A percentile compares a stretch with the other conserved stretches of the same genome.
Conservation (phyloP, 2,113 vertebrate genomes). For the Columba livia region DNA sequence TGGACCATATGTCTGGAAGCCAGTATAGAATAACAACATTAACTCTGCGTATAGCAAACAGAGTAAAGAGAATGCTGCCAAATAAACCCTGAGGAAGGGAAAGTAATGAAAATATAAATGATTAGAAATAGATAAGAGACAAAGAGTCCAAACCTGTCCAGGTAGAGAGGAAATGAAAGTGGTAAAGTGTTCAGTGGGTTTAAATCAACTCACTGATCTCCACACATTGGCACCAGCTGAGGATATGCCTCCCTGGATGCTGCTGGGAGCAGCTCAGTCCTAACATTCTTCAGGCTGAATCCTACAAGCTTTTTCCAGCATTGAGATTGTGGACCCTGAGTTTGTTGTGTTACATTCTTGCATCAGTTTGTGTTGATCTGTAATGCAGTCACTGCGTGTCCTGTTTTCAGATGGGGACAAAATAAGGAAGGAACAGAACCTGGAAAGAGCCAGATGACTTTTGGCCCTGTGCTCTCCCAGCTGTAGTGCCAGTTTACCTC, state of each 20-base stretch:
- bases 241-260: neutral
- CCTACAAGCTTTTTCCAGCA: neutral
- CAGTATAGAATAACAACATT: neutral
- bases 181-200: neutral
- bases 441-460: neutral
- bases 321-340: neutral
- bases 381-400: neutral
- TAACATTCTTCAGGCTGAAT: neutral
- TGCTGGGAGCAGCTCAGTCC: neutral
- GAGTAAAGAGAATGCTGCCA: neutral
- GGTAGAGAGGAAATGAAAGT: constrained; percentile 16
- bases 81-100: neutral
- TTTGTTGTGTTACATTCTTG: neutral
- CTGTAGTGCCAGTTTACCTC: neutral
- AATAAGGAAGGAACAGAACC: neutral
- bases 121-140: constrained; percentile 16
- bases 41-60: neutral
- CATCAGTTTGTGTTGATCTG: neutral
- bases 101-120: neutral
- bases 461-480: neutral
- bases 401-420: neutral
- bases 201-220: neutral
- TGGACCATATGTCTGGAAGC: neutral
- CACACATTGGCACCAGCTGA: neutral
- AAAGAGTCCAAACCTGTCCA: neutral